Conservation (phyloP, 2,797 vertebrate genomes). For the Avahi laniger region DNA sequence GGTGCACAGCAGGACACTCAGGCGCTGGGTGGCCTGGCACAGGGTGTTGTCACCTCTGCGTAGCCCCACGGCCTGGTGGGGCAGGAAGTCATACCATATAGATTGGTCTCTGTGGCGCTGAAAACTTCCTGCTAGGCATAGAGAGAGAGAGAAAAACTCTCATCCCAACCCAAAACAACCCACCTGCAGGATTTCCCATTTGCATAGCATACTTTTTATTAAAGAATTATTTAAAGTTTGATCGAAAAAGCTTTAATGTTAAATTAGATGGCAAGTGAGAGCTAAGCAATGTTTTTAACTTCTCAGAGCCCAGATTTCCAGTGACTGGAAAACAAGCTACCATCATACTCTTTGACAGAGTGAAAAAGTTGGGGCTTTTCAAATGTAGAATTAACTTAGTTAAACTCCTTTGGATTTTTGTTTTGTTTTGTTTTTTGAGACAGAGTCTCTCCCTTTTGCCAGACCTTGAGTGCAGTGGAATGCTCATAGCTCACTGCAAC, state of each 20-base stretch:
- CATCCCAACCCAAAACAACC: slow-evolving; percentile 58
- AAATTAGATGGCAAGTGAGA: slow-evolving; percentile 66
- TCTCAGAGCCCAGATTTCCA: slow-evolving; percentile 45
- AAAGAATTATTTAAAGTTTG: slow-evolving; percentile 68
- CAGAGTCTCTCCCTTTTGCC: neutral
- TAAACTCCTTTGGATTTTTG: slow-evolving; percentile 34
- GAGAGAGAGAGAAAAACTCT: slow-evolving; percentile 21
- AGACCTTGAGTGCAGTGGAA: neutral
- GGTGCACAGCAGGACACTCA: slow-evolving; percentile 75
- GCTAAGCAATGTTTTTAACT: slow-evolving; percentile 50
- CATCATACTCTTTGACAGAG: slow-evolving; percentile 65
- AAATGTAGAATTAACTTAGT: slow-evolving; percentile 75
- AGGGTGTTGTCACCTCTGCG: slow-evolving; percentile 51
- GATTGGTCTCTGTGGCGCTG: slow-evolving; percentile 74
- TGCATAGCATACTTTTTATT: slow-evolving; percentile 70
- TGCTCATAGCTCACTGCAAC: neutral
- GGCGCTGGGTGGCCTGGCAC: slow-evolving; percentile 71
- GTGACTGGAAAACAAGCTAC: slow-evolving; percentile 72
- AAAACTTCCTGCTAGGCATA: slow-evolving; percentile 79
- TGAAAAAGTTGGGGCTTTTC: slow-evolving; percentile 76
- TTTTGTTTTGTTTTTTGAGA: neutral
- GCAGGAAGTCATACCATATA: slow-evolving; percentile 76
- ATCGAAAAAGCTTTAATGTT: slow-evolving; percentile 73
- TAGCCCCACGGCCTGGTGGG: slow-evolving; percentile 69
- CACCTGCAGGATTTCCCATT: slow-evolving; percentile 58